Conservation (phyloP, 2,888 invertebrate species). For the Pristionchus maxplancki region DNA sequence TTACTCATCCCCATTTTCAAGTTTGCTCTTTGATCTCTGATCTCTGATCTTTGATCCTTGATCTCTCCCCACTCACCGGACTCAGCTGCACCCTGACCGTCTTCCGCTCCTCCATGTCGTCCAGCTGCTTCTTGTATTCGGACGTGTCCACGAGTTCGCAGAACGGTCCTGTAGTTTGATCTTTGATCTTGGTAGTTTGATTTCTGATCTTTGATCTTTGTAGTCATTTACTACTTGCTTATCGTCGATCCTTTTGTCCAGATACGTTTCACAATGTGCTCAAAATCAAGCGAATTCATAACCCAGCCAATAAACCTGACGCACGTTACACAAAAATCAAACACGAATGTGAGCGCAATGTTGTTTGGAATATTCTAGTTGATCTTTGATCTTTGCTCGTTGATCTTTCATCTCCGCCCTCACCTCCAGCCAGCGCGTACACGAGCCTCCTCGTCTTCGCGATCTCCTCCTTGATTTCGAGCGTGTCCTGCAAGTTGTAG, state of each 20-base stretch:
- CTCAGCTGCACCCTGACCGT: conserved; percentile 17
- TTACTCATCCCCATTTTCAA: too few species aligned
- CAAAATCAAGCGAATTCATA: neutral
- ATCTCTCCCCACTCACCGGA: conserved; percentile 16
- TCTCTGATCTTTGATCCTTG: too few species aligned
- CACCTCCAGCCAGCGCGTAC: conserved; percentile 50
- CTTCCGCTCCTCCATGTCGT: conserved; percentile 41
- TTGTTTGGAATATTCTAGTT: too few species aligned
- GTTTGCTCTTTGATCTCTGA: too few species aligned
- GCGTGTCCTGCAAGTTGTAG: conserved; percentile 28
- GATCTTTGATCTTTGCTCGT: neutral
- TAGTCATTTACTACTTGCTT: too few species aligned
- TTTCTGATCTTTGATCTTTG: neutral
- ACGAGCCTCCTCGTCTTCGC: conserved; percentile 49
- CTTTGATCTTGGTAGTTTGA: neutral
- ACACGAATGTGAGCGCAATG: too few species aligned
- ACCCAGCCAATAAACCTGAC: neutral
- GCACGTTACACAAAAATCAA: too few species aligned
- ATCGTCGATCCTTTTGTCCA: too few species aligned
- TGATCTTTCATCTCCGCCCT: neutral
- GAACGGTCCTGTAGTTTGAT: conserved; percentile 28
- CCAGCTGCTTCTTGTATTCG: conserved; percentile 50
- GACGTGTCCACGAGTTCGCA: conserved; percentile 50
- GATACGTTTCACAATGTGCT: neutral
- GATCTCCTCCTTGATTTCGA: conserved; percentile 45